Evolutionary conservation across 2,888 invertebrate genomes (phyloP).

Genomic region (Acleris emargana): DNA sequence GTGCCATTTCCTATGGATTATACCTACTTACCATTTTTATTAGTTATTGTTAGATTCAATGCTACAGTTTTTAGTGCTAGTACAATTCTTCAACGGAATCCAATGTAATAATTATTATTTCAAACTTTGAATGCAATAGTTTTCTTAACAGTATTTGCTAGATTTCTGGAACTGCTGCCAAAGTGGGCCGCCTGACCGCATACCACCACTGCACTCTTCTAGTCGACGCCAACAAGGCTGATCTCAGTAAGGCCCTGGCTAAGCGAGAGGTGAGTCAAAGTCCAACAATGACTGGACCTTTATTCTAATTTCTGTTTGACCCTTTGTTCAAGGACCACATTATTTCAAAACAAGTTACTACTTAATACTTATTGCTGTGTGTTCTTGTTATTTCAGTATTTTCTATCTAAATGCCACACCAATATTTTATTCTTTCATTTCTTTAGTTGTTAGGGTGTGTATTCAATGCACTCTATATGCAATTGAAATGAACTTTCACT

Average conservation of each 20-base stretch:
- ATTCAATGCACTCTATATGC: slow-evolving; percentile 30
- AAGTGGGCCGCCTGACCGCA: slow-evolving; percentile 93
- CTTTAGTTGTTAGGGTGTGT: slow-evolving; percentile 3
- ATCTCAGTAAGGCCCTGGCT: slow-evolving; percentile 88
- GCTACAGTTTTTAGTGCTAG: no score
- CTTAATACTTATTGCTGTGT: not conserved
- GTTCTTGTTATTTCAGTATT: not conserved
- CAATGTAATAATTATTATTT: not conserved
- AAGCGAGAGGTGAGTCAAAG: slow-evolving; percentile 87
- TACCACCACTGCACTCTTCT: slow-evolving; percentile 99
- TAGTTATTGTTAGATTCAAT: no score
- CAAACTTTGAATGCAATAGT: slow-evolving; percentile 16
- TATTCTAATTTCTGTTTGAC: slow-evolving; percentile 18
- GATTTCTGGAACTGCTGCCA: slow-evolving; percentile 98
- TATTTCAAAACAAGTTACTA: slow-evolving; percentile 24
- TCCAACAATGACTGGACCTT: slow-evolving; percentile 40
- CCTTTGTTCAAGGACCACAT: slow-evolving; percentile 24
- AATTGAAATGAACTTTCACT: slow-evolving; percentile 34
- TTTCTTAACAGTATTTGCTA: slow-evolving; percentile 65
- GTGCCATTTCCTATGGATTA: not conserved
- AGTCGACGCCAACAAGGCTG: slow-evolving; percentile 91
- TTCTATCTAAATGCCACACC: not conserved
- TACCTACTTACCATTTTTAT: not conserved
- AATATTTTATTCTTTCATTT: not conserved
- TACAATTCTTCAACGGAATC: not conserved